Percentiles rank a stretch among this genome's conserved stretches.
Conservation (phyloP, 2,113 vertebrate species). For the Geococcyx californianus region DNA sequence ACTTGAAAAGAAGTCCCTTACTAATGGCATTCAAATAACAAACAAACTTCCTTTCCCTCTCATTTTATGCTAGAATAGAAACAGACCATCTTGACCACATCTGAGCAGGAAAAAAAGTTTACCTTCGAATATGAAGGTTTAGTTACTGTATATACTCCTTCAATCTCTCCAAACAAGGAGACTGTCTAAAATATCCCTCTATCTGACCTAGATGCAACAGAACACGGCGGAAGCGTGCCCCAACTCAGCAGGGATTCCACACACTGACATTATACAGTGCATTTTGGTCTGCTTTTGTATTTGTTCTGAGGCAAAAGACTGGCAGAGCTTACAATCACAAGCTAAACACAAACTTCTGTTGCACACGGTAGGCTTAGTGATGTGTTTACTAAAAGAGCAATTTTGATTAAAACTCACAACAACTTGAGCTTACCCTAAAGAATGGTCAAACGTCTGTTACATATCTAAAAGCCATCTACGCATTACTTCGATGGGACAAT, state of each 20-base stretch:
- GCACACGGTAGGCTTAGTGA: not conserved
- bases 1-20: not conserved
- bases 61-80: not conserved
- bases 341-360: not conserved
- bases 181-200: slow-evolving; percentile 45
- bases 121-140: not conserved
- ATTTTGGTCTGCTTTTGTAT: not conserved
- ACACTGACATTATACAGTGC: not conserved
- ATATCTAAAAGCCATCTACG: not conserved
- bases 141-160: not conserved
- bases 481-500: not conserved
- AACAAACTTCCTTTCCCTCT: rapidly evolving
- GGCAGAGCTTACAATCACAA: not conserved
- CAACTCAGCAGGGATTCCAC: slow-evolving; percentile 40
- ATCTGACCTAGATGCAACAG: slow-evolving; percentile 49
- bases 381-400: not conserved
- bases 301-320: not conserved
- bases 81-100: not conserved
- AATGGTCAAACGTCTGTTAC: not conserved
- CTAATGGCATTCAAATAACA: not conserved
- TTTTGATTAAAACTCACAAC: not conserved
- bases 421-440: not conserved
- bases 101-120: not conserved
- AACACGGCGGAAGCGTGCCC: slow-evolving; percentile 4
- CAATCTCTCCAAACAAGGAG: not conserved